Percentiles rank a stretch among this genome's conserved stretches.
Evolutionary conservation across 2,797 vertebrate genomes (phyloP).

Genomic region (Tinamus major): DNA sequence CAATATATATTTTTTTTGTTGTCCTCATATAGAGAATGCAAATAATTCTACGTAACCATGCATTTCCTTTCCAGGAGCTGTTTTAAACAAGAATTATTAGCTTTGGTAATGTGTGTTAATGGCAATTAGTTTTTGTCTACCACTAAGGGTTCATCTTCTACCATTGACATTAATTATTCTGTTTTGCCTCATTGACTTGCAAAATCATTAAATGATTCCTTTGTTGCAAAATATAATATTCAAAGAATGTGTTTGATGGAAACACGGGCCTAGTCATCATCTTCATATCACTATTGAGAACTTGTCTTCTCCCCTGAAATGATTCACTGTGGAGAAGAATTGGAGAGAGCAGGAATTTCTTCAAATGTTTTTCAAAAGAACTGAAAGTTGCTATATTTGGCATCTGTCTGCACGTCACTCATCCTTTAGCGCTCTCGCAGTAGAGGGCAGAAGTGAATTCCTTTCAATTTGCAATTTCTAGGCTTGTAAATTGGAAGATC

Average conservation of each 20-base stretch:
- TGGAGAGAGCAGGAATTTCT: neutral
- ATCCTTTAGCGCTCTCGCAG: constrained; percentile 19
- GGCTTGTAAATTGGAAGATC: constrained; percentile 61
- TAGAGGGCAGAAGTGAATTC: constrained; percentile 39
- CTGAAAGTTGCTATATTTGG: constrained; percentile 35
- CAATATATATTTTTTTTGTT: neutral
- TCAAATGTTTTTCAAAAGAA: constrained; percentile 16
- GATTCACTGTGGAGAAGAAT: neutral
- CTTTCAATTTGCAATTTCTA: constrained; percentile 45
- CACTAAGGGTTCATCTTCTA: constrained; percentile 23
- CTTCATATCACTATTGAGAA: neutral
- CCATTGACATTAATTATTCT: constrained; percentile 55
- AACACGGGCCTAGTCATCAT: constrained; percentile 8
- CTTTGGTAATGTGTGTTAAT: neutral
- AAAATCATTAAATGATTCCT: constrained; percentile 52
- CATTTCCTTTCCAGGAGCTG: neutral
- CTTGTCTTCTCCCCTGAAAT: neutral
- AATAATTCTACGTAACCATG: neutral
- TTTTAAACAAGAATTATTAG: constrained; percentile 20
- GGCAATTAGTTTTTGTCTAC: constrained; percentile 18
- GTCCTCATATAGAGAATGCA: neutral
- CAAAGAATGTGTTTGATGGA: neutral
- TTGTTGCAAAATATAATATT: constrained; percentile 31
- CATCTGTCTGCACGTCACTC: constrained; percentile 6
- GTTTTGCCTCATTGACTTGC: constrained; percentile 60